Evolutionary conservation across 2,113 vertebrate species (phyloP).

Genomic region (Theristicus caerulescens): DNA sequence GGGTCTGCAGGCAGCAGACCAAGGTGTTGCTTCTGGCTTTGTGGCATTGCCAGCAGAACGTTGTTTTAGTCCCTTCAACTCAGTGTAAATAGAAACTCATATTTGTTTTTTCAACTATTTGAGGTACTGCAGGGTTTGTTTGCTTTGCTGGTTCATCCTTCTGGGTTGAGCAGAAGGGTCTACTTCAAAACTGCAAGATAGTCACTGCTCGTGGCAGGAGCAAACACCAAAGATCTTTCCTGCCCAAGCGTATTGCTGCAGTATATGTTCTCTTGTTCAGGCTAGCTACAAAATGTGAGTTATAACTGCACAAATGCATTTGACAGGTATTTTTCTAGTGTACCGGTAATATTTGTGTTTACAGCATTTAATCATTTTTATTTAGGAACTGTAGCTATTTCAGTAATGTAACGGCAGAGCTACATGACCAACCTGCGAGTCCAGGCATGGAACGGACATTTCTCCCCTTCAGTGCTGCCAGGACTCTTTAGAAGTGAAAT

Average conservation of each 20-base stretch:
- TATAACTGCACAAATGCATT: neutral
- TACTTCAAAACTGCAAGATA: neutral
- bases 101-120: neutral
- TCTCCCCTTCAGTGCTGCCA: neutral
- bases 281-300: neutral
- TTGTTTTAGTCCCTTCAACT: neutral
- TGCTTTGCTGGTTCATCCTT: neutral
- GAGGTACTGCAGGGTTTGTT: neutral
- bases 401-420: neutral
- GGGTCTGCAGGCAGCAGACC: neutral
- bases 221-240: neutral
- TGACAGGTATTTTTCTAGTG: neutral
- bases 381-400: slow-evolving; percentile 16
- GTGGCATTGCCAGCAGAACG: neutral
- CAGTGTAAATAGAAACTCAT: neutral
- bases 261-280: neutral
- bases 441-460: neutral
- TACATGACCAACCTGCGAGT: neutral
- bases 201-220: neutral
- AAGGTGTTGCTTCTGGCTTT: neutral
- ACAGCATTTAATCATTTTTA: slow-evolving; percentile 20
- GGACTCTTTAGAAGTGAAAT: slow-evolving; percentile 7
- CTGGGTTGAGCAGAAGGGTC: neutral
- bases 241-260: neutral
- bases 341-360: neutral